These are phyloP conservation scores for Syngnathus scovelli DNA, from an alignment of 2,113 vertebrate genomes.

Conservation along the genomic window DNA sequence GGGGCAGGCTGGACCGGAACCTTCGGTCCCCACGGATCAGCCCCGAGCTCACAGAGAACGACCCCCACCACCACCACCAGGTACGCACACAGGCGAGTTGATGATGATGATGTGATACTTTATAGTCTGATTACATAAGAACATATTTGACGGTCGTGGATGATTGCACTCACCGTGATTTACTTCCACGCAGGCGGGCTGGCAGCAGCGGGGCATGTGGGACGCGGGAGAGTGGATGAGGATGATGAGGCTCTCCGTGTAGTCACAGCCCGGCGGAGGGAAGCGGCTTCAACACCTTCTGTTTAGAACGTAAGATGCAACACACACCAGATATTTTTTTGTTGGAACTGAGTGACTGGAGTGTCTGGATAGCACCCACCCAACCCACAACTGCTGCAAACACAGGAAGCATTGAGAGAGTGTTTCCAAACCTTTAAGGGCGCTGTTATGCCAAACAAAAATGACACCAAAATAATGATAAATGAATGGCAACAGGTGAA, in stretches of 20 bases:
- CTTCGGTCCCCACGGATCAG: slow-evolving; percentile 25
- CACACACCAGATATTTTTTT: background rate
- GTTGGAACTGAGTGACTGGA: background rate
- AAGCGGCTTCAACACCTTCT: slow-evolving; percentile 38
- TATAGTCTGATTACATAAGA: slow-evolving; percentile 40
- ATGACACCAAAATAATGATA: background rate
- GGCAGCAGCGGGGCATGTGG: slow-evolving; percentile 39
- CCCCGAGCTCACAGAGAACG: background rate
- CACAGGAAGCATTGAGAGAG: background rate
- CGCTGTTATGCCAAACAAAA: too few relatives aligned
- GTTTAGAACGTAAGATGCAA: slow-evolving; percentile 49
- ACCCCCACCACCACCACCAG: background rate
- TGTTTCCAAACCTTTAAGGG: background rate
- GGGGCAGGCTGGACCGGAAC: slow-evolving; percentile 51
- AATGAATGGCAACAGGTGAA: background rate
- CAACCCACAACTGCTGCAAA: background rate
- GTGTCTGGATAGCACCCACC: background rate
- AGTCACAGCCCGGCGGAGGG: slow-evolving; percentile 31
- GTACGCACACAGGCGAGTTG: background rate
- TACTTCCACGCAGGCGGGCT: slow-evolving; percentile 44
- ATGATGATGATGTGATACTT: background rate
- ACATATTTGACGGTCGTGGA: background rate
- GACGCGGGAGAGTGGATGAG: slow-evolving; percentile 39
- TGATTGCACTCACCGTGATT: slow-evolving; percentile 4
- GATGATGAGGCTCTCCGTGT: slow-evolving; percentile 46